Evolutionary conservation across 2,888 invertebrate species (phyloP), one percentile per base, ranked within the genome.

Genomic region (Zaprionus lineosus): DNA sequence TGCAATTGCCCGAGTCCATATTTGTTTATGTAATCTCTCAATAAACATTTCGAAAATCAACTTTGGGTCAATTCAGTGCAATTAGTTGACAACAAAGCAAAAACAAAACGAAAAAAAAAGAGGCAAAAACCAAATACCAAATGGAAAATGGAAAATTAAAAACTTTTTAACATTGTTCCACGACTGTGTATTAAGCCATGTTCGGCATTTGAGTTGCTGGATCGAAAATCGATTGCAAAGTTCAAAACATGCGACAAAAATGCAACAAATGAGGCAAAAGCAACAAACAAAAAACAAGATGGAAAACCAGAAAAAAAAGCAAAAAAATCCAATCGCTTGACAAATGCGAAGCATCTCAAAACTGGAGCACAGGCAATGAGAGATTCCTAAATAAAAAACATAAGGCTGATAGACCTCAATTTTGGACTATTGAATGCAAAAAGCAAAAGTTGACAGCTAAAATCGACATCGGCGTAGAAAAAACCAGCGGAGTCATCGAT

Each of bases 271-370:
- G 28, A 59, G 44, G 14, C 43, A 56, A 31, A n/a, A n/a, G n/a
- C n/a, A n/a, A n/a, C n/a, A n/a, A 14, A 21, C 33, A 50, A 37
- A 18, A 21, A 33, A 6, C 28, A 28, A 44, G 46, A 40, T 6
- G 19, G 8, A 19, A 44, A n/a, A 7, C n/a, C n/a, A n/a, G 31
- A 24, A 8, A 37, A 51, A 26, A 7, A 15, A 8, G 7, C 4
- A 33, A 56, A 40, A 53, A 34, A 24, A 19, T 2, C 7, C 26
- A 14, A 48, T 28, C 69, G 58, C 65, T 84, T 84, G 70, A 77
- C 84, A 78, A 84, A 81, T 84, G 70, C 55, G 84, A 63, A 63
- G 77, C 84, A 77, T 81, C 84, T 69, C 19, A 56, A 69, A 78
- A 74, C 59, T 79, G 34, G 78, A 79, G 74, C 78, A 84, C 39